Conservation (phyloP, 2,797 vertebrate genomes). For the Lithobates sylvaticus region DNA sequence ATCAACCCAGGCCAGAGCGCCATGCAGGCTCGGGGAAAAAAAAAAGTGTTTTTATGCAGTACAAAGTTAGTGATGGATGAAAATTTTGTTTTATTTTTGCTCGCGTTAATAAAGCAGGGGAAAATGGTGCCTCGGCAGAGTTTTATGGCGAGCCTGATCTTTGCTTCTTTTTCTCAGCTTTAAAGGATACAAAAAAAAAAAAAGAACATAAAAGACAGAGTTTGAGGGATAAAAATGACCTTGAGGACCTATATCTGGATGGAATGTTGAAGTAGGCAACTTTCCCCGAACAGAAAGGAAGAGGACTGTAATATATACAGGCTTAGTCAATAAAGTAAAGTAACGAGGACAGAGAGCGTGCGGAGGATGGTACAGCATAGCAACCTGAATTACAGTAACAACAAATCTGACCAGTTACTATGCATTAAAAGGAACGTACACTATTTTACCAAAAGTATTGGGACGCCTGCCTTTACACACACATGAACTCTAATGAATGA, state of each 20-base stretch:
- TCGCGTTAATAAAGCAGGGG: constrained; percentile 61
- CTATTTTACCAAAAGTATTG: too few relatives aligned
- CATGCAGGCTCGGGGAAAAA: constrained; percentile 34
- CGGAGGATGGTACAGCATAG: neutral
- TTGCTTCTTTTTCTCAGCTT: constrained; percentile 46
- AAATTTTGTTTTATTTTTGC: constrained; percentile 60
- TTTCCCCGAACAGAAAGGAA: neutral
- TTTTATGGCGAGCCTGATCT: constrained; percentile 61
- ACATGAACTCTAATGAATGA: too few relatives aligned
- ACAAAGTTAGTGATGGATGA: constrained; percentile 56
- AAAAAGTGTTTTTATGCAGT: constrained; percentile 62
- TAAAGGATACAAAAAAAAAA: constrained; percentile 52
- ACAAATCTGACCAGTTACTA: too few relatives aligned
- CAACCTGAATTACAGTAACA: too few relatives aligned
- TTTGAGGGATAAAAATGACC: constrained; percentile 40
- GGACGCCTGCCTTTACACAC: too few relatives aligned
- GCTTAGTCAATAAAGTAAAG: neutral
- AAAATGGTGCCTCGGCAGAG: constrained; percentile 42
- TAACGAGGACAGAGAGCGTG: neutral
- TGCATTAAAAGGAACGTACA: too few relatives aligned
- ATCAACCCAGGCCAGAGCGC: constrained; percentile 61
- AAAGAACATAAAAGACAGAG: constrained; percentile 55
- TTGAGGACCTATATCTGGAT: constrained; percentile 40
- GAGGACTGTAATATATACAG: neutral
- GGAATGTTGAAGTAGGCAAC: constrained; percentile 20